Conservation (phyloP, 2,797 vertebrate species). For the Uromys caudimaculatus region DNA sequence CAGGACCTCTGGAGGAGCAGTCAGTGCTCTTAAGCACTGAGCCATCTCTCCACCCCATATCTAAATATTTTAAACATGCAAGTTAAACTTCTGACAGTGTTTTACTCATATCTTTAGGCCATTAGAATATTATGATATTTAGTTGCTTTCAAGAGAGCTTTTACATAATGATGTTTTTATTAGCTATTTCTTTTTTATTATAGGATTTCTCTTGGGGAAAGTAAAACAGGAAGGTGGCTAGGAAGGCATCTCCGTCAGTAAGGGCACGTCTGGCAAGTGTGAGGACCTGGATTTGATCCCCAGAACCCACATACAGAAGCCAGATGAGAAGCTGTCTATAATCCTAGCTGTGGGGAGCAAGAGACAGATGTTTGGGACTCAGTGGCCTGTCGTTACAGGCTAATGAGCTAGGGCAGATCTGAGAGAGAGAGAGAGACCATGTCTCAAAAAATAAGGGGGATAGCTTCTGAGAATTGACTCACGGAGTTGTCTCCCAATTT, state of each 20-base stretch:
- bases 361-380: background rate
- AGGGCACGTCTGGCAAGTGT: background rate
- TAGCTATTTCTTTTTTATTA: constrained; percentile 32
- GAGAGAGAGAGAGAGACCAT: background rate
- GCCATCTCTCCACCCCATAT: too few species aligned
- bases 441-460: background rate
- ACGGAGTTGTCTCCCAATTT: background rate
- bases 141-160: background rate
- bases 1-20: too few species aligned
- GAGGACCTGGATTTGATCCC: background rate
- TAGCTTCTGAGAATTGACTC: background rate
- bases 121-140: constrained; percentile 49
- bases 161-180: constrained; percentile 44
- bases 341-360: background rate
- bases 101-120: background rate
- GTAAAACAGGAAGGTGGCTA: background rate
- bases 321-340: too few species aligned
- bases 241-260: background rate
- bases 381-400: background rate
- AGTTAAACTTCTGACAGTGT: constrained; percentile 41
- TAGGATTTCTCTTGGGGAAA: constrained; percentile 33
- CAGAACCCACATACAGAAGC: background rate
- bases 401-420: background rate
- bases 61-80: background rate
- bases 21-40: too few species aligned